phyloP scores from a whole-genome alignment of 2,797 vertebrate species.

The Tympanoctomys barrerae region DNA sequence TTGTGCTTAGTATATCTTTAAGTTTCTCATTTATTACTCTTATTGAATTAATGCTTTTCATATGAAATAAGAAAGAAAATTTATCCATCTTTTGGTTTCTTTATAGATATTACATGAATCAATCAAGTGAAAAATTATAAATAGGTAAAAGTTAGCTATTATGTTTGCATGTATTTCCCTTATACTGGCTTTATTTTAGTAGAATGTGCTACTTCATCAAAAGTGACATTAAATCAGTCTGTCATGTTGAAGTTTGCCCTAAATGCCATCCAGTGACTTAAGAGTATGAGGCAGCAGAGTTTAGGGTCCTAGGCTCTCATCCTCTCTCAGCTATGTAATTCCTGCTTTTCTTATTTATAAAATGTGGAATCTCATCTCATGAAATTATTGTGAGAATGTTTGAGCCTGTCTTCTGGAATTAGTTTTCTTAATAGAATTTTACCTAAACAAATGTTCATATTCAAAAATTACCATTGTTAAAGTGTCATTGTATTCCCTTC shows the following conservation, averaged over 20 bases:
- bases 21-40: slow-evolving; percentile 37
- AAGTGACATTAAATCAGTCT: slow-evolving; percentile 17
- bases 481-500: neutral
- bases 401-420: slow-evolving; percentile 19
- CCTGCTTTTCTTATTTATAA: neutral
- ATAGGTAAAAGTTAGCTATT: neutral
- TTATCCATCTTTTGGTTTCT: neutral
- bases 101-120: slow-evolving; percentile 23
- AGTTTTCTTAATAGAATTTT: slow-evolving; percentile 34
- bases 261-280: neutral
- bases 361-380: neutral
- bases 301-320: neutral
- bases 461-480: neutral
- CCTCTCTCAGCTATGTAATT: neutral
- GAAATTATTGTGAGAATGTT: neutral
- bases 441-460: neutral
- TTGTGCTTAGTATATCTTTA: neutral
- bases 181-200: neutral
- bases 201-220: neutral
- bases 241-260: neutral
- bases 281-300: neutral
- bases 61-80: slow-evolving; percentile 46
- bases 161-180: neutral
- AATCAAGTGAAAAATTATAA: neutral
- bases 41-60: neutral